A percentile compares a stretch with the other conserved stretches of the same genome.
Conservation (phyloP, 64 coral and sea anemone genomes). For the Porites lutea region DNA sequence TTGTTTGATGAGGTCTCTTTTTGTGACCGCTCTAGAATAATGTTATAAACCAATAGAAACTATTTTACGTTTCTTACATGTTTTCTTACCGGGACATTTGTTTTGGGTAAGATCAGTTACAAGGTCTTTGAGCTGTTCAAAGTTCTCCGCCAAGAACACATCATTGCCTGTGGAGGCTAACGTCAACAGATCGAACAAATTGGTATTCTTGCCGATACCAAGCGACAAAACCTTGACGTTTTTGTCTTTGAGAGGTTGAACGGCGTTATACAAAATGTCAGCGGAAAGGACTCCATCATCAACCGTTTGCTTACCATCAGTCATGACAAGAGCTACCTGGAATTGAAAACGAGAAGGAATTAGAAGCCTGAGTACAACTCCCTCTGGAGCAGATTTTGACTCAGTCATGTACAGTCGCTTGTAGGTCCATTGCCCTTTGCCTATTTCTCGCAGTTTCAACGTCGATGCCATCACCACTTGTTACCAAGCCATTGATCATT, state of each 20-base stretch:
- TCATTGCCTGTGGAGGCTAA: not conserved
- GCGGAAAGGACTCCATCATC: not conserved
- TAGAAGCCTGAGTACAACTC: too few species aligned
- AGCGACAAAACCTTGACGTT: conserved; percentile 1
- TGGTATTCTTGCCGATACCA: not conserved
- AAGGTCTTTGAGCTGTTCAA: not conserved
- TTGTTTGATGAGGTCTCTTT: too few species aligned
- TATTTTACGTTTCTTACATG: not conserved
- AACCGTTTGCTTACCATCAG: conserved; percentile 22
- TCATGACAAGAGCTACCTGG: conserved; percentile 32
- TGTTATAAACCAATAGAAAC: too few species aligned
- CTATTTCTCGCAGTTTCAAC: too few species aligned
- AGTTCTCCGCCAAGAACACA: conserved; percentile 23
- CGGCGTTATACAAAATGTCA: not conserved
- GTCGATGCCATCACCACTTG: too few species aligned
- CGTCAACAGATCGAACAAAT: conserved; percentile 22
- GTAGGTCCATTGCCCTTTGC: too few species aligned
- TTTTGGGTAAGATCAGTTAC: not conserved
- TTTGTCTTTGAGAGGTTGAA: conserved; percentile 40
- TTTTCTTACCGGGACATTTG: conserved; percentile 17
- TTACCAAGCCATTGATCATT: too few species aligned
- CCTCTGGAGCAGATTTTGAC: too few species aligned
- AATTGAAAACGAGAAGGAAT: not conserved
- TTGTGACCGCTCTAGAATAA: too few species aligned
- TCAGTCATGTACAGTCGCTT: too few species aligned